These are phyloP conservation scores for Caracal caracal DNA, from an alignment of 2,113 vertebrate genomes.

Conservation along the genomic window DNA sequence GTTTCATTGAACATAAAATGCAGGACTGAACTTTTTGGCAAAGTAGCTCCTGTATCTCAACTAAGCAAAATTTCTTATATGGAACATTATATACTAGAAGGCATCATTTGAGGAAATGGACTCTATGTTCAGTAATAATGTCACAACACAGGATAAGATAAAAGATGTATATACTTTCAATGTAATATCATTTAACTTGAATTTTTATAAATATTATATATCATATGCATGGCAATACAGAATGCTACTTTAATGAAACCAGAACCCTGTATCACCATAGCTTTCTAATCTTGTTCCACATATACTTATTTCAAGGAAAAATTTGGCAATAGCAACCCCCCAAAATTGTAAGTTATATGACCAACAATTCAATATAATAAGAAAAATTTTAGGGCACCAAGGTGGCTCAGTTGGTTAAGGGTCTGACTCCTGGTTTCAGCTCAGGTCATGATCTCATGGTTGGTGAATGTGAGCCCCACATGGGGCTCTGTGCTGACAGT, in stretches of 20 bases:
- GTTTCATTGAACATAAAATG: background rate
- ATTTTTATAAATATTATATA: background rate
- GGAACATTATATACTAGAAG: background rate
- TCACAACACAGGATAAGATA: background rate
- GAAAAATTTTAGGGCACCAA: background rate
- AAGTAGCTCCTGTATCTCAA: background rate
- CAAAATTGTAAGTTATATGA: background rate
- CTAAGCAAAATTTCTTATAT: background rate
- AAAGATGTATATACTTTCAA: background rate
- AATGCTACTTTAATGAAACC: background rate
- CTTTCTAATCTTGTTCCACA: background rate
- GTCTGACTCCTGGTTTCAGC: no score
- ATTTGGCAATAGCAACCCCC: background rate
- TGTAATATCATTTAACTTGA: background rate
- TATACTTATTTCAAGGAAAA: background rate
- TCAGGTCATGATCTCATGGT: no score
- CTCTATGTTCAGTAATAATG: background rate
- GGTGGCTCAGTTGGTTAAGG: no score
- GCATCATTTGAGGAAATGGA: background rate
- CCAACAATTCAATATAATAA: background rate
- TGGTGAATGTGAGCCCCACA: no score
- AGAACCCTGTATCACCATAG: background rate
- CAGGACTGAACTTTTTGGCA: background rate
- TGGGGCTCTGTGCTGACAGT: no score
- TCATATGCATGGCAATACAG: background rate